These are phyloP conservation scores for Plestiodon gilberti DNA, from an alignment of 2,113 vertebrate species.

Conservation along the genomic window DNA sequence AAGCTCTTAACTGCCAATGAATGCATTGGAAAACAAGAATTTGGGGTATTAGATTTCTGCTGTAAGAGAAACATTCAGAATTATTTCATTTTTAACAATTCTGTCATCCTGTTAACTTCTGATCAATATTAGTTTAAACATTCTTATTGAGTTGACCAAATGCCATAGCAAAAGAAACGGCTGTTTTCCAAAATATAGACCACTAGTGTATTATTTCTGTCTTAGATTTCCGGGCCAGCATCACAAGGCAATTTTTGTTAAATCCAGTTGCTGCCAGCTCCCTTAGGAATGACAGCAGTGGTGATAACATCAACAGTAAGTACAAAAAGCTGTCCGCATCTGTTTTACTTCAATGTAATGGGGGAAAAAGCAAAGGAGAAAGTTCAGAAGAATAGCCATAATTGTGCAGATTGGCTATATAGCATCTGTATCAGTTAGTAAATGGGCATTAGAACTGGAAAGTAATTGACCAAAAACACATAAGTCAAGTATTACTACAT, in stretches of 20 bases:
- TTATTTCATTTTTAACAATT: background rate
- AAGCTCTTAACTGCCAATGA: background rate
- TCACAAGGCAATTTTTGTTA: conserved; percentile 83
- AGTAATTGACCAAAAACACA: conserved; percentile 11
- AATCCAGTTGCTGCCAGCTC: conserved; percentile 83
- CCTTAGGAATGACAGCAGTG: conserved; percentile 83
- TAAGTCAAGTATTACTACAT: background rate
- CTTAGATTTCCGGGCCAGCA: conserved; percentile 82
- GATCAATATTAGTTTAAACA: background rate
- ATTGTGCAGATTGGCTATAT: conserved; percentile 61
- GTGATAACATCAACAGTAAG: conserved; percentile 80
- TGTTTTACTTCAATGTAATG: conserved; percentile 68
- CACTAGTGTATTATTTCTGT: conserved; percentile 78
- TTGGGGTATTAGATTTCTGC: background rate
- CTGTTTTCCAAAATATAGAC: conserved; percentile 58
- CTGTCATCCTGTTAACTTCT: background rate
- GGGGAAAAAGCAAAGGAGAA: conserved; percentile 37
- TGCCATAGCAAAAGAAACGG: background rate
- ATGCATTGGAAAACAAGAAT: background rate
- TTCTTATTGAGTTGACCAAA: background rate
- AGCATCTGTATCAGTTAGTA: conserved; percentile 55
- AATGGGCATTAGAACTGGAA: conserved; percentile 44
- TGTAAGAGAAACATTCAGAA: background rate
- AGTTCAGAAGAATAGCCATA: conserved; percentile 52
- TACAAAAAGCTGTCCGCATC: conserved; percentile 70